These are phyloP conservation scores for Catharus fuscescens DNA, from an alignment of 2,113 vertebrate genomes.

Conservation along the genomic window DNA sequence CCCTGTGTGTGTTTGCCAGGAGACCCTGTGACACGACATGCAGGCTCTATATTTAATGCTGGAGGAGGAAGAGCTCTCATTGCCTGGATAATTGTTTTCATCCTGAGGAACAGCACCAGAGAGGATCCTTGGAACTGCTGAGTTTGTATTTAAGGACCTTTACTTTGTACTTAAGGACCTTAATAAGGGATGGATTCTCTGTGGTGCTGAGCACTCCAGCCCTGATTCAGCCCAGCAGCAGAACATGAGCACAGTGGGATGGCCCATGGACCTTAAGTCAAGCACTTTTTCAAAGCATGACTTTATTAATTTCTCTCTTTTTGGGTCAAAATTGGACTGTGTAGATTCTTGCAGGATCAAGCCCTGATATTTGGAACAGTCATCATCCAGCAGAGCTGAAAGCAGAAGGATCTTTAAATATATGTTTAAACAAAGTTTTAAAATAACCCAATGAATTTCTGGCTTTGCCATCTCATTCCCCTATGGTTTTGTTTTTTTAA, in stretches of 20 bases:
- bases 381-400: not conserved
- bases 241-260: not conserved
- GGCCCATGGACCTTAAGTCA: not conserved
- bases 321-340: not conserved
- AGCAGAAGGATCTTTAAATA: not conserved
- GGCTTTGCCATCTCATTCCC: not conserved
- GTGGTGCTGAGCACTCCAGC: not conserved
- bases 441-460: not conserved
- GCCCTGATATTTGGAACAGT: not conserved
- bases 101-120: not conserved
- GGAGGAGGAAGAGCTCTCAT: not conserved
- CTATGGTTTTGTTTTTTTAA: not conserved
- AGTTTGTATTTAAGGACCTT: not conserved
- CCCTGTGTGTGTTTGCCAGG: not conserved
- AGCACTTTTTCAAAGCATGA: not conserved
- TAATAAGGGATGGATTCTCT: not conserved
- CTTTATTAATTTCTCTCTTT: not conserved
- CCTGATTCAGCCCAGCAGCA: rapidly evolving
- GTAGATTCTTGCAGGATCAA: not conserved
- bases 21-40: rapidly evolving
- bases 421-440: not conserved
- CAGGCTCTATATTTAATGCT: not conserved
- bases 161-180: not conserved
- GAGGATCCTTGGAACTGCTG: not conserved
- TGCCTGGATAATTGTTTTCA: not conserved